phyloP scores from a whole-genome alignment of 2,888 invertebrate species.

The Hydrotaea diabolus region DNA sequence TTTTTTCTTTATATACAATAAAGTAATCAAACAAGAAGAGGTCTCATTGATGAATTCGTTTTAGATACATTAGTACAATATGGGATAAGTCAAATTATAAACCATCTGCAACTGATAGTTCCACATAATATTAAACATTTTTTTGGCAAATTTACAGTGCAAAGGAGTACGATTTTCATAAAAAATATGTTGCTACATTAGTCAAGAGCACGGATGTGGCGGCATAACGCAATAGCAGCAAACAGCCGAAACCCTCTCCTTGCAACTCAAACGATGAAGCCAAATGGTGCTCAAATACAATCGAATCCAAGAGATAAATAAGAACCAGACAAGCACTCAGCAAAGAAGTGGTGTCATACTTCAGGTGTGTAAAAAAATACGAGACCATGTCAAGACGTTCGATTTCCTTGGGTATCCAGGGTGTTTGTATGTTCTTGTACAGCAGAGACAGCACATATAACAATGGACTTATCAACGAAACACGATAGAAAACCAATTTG shows the following conservation, averaged over 20 bases:
- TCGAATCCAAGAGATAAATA: conserved; percentile 83
- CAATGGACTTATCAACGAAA: conserved; percentile 81
- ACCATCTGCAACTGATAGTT: too few relatives aligned
- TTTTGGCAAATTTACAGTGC: conserved; percentile 75
- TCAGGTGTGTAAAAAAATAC: conserved; percentile 71
- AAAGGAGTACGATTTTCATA: conserved; percentile 82
- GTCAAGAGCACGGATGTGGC: conserved; percentile 88
- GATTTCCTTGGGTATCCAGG: conserved; percentile 68
- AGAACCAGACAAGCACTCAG: conserved; percentile 82
- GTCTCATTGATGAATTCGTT: too few relatives aligned
- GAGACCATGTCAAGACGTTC: conserved; percentile 34
- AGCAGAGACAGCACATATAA: conserved; percentile 75
- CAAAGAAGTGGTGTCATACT: conserved; percentile 80
- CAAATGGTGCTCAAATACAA: conserved; percentile 84
- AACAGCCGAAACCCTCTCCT: conserved; percentile 90
- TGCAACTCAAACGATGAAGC: conserved; percentile 86
- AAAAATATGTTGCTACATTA: conserved; percentile 86
- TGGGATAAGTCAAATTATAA: too few relatives aligned
- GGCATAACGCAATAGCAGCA: conserved; percentile 86
- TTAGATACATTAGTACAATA: too few relatives aligned
- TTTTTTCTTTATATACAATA: too few relatives aligned
- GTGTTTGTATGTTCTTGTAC: conserved; percentile 75
- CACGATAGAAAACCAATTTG: conserved; percentile 82
- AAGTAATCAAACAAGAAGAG: too few relatives aligned
- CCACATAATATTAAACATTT: too few relatives aligned